Evolutionary conservation across 2,113 vertebrate species (phyloP), one percentile per base, ranked within the genome.

Genomic region (Tachuris rubrigastra): DNA sequence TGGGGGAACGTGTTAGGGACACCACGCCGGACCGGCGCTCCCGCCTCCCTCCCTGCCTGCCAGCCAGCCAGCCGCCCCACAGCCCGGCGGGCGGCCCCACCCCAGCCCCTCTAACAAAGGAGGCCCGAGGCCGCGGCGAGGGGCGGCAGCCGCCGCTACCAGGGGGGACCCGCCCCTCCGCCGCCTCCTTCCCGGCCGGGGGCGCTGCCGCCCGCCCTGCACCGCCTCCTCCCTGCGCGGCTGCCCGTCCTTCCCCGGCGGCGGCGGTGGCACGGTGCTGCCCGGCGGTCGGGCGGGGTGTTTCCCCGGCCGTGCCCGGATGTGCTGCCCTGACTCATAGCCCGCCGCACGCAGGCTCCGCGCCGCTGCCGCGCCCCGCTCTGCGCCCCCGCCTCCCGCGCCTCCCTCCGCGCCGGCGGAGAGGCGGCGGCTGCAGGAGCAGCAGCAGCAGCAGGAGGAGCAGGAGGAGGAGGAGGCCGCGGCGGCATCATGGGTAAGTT

Each of bases 401-500:
- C 69, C 80, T 75, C 82, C 74, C 73, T 83, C 83, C 92, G 92
- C 91, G 50, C 41, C 28, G 17, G 90, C 90, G 81, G 67, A 77
- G 90, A 79, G 82, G 80, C 49, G 49, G 72, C 16, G n/a, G 68
- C 75, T 52, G 33, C 24, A 35, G 65, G n/a, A 81, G 65, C 53
- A 8, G 65, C 65, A 58, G 73, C 25, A 22, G 66, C 76, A 37
- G 28, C 46, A 80, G 62, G 33, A 37, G 56, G 8, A 15, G 14
- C 8, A 63, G 27, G 22, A 58, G 74, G n/a, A 25, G 67, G 87
- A 42, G 22, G 84, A 60, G 65, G 73, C 75, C 85, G 83, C 86
- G 69, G 90, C 85, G 12, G 73, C 78, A 59, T 74, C 85, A 97
- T 97, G 96, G 96, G 96, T 97, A 92, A 97, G 96, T 92, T 49